Percentiles rank a stretch among this genome's conserved stretches.
Evolutionary conservation across 2,888 invertebrate species (phyloP).

Genomic region (Caradrina clavipalpis): DNA sequence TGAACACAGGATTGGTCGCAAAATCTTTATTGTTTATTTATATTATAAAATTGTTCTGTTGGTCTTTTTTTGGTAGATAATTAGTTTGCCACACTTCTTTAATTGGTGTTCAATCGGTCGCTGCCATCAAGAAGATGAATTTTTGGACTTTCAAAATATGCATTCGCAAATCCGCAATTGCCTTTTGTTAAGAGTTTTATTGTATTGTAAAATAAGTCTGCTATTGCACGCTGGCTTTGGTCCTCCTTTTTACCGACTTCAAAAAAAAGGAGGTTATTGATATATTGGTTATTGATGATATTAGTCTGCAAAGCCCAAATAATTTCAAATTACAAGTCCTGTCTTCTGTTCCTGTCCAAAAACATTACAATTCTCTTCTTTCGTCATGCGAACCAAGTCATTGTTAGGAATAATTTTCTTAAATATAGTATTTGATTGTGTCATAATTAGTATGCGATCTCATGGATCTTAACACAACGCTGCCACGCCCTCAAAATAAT

Average conservation of each 20-base stretch:
- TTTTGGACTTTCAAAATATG: too few species aligned
- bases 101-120: too few species aligned
- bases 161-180: too few species aligned
- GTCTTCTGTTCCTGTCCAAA: neutral
- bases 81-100: neutral
- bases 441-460: neutral
- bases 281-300: too few species aligned
- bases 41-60: neutral
- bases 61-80: neutral
- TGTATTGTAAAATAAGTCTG: too few species aligned
- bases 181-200: too few species aligned
- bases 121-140: too few species aligned
- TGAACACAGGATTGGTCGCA: neutral
- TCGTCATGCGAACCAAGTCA: neutral
- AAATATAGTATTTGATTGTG: neutral
- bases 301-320: neutral
- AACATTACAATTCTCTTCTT: neutral
- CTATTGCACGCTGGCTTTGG: too few species aligned
- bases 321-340: neutral
- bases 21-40: constrained; percentile 24
- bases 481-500: constrained; percentile 5
- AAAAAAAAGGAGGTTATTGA: too few species aligned
- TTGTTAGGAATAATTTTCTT: neutral
- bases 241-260: too few species aligned
- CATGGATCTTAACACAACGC: neutral